These are phyloP conservation scores for Geopemphigus sp. DNA, from an alignment of 1,140 invertebrate genomes.

Conservation along the genomic window DNA sequence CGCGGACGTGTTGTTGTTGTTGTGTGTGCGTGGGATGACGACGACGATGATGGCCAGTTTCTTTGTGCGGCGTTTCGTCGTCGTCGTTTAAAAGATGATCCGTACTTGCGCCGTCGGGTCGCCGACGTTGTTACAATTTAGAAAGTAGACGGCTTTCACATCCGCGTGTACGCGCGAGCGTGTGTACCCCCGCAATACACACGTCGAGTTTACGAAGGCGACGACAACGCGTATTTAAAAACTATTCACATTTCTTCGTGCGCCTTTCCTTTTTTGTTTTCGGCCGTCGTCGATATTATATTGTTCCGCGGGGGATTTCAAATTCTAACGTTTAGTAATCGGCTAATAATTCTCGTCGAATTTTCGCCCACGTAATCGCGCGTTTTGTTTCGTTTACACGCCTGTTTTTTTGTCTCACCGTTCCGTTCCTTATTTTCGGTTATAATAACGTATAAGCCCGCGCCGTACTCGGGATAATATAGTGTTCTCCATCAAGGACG, in stretches of 20 bases:
- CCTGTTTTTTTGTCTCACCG: not conserved
- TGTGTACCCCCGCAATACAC: slow-evolving; percentile 33
- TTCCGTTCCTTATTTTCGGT: not conserved
- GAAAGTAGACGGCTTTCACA: slow-evolving; percentile 49
- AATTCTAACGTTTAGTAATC: no score
- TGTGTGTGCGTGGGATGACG: not conserved
- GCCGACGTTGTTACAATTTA: slow-evolving; percentile 42
- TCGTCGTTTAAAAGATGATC: slow-evolving; percentile 46
- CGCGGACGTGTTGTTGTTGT: not conserved
- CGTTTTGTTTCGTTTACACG: no score
- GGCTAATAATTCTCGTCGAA: no score
- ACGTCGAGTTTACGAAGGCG: not conserved
- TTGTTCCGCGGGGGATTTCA: no score
- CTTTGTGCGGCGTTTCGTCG: slow-evolving; percentile 30
- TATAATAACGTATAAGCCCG: no score
- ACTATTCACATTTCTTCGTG: not conserved
- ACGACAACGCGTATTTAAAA: not conserved
- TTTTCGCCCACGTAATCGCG: no score
- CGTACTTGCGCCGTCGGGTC: slow-evolving; percentile 7
- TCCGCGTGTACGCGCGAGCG: slow-evolving; percentile 18
- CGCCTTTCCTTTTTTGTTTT: no score
- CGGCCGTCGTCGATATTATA: no score
- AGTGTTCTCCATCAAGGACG: not conserved
- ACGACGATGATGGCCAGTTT: not conserved
- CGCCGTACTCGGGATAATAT: not conserved